These are phyloP conservation scores for Pogona vitticeps DNA, from an alignment of 2,113 vertebrate genomes.

Conservation along the genomic window DNA sequence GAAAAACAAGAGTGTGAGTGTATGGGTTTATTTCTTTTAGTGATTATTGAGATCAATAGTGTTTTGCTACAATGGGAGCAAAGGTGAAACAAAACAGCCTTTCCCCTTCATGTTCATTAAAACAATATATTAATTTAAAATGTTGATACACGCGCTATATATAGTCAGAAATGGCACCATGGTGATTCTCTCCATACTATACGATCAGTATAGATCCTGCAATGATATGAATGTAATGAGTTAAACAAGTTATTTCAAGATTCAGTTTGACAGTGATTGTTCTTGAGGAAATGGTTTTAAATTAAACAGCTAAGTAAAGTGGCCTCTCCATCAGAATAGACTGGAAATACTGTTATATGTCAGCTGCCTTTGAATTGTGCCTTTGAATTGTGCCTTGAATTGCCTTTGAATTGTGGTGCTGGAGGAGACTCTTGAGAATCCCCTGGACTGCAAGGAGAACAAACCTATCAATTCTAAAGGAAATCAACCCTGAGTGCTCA, in stretches of 20 bases:
- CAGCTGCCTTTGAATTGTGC: too few relatives aligned
- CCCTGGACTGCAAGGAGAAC: too few relatives aligned
- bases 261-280: background rate
- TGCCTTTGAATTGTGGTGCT: too few relatives aligned
- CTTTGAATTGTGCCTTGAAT: too few relatives aligned
- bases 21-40: background rate
- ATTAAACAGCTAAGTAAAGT: background rate
- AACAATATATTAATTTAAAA: background rate
- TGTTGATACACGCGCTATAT: background rate
- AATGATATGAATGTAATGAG: background rate
- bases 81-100: background rate
- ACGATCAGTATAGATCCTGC: background rate
- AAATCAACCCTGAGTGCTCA: too few relatives aligned
- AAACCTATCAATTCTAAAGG: too few relatives aligned
- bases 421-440: too few relatives aligned
- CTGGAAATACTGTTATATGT: background rate
- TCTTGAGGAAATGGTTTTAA: background rate
- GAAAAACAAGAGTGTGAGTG: background rate
- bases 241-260: background rate
- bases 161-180: background rate
- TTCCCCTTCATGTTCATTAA: too few relatives aligned
- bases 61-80: background rate
- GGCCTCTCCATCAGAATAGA: background rate
- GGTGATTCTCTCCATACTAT: background rate
- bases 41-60: background rate